phyloP scores from a whole-genome alignment of 2,888 invertebrate species.

The Drosophila tripunctata region DNA sequence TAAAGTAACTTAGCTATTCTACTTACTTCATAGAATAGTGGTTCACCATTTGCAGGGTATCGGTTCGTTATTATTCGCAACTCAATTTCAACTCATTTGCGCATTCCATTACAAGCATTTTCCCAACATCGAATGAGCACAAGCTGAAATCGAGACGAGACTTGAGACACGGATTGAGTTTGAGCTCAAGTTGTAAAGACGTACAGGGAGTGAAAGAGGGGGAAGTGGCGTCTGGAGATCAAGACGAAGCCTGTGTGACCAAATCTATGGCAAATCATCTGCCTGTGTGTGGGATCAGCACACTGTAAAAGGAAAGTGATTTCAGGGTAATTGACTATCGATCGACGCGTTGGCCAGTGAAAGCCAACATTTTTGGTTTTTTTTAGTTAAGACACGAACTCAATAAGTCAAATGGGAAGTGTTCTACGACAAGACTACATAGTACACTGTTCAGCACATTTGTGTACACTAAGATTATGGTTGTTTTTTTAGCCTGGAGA shows the following conservation, averaged over 20 bases:
- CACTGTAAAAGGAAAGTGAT: constrained; percentile 63
- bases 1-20: no score
- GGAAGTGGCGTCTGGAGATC: background rate
- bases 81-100: constrained; percentile 40
- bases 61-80: background rate
- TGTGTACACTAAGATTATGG: no score
- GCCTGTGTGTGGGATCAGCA: constrained; percentile 12
- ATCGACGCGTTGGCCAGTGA: constrained; percentile 54
- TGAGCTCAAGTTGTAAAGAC: background rate
- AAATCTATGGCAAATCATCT: constrained; percentile 41
- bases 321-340: constrained; percentile 52
- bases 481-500: no score
- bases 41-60: constrained; percentile 34
- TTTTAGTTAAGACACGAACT: constrained; percentile 8
- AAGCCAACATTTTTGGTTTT: no score
- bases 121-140: constrained; percentile 71
- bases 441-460: background rate
- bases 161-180: background rate
- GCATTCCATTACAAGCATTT: constrained; percentile 58
- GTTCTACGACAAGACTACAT: constrained; percentile 20
- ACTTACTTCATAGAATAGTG: no score
- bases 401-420: constrained; percentile 24
- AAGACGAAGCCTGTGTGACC: constrained; percentile 27
- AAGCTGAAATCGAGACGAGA: constrained; percentile 26
- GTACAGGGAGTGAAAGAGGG: background rate